phyloP scores from a whole-genome alignment of 2,888 invertebrate genomes.

The Lobophora halterata region DNA sequence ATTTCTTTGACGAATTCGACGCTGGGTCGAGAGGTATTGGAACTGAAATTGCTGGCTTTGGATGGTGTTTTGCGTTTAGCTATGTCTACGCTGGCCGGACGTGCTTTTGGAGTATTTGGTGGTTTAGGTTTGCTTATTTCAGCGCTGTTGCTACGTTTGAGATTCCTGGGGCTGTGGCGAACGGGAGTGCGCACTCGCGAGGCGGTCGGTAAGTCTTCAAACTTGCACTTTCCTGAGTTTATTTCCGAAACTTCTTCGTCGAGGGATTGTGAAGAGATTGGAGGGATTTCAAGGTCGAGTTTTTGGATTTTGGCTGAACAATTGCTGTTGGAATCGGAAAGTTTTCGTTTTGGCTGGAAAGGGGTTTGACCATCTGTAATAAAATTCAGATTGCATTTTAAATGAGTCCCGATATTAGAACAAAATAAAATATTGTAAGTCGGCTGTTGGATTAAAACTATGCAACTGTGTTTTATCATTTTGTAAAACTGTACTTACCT shows the following conservation, averaged over 20 bases:
- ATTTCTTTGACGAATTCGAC: constrained; percentile 56
- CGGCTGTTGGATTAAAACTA: no score
- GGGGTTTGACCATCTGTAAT: constrained; percentile 50
- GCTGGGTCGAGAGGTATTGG: constrained; percentile 35
- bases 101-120: constrained; percentile 60
- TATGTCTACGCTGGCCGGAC: constrained; percentile 65
- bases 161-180: constrained; percentile 59
- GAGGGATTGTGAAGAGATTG: constrained; percentile 52
- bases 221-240: constrained; percentile 47
- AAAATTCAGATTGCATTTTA: no score
- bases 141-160: constrained; percentile 67
- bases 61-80: constrained; percentile 53
- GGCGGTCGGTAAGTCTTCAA: constrained; percentile 52
- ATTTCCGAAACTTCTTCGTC: constrained; percentile 68
- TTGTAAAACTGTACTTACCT: no score
- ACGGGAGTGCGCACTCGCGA: constrained; percentile 56
- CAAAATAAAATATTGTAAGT: no score
- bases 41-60: no score
- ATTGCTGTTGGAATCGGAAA: constrained; percentile 49
- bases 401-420: no score
- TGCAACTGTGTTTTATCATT: no score
- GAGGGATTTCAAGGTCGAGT: constrained; percentile 49
- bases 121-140: constrained; percentile 56
- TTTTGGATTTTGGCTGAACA: constrained; percentile 61
- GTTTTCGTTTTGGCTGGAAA: constrained; percentile 56